Evolutionary conservation across 2,797 vertebrate genomes (phyloP).

Genomic region (Urosaurus nigricauda): DNA sequence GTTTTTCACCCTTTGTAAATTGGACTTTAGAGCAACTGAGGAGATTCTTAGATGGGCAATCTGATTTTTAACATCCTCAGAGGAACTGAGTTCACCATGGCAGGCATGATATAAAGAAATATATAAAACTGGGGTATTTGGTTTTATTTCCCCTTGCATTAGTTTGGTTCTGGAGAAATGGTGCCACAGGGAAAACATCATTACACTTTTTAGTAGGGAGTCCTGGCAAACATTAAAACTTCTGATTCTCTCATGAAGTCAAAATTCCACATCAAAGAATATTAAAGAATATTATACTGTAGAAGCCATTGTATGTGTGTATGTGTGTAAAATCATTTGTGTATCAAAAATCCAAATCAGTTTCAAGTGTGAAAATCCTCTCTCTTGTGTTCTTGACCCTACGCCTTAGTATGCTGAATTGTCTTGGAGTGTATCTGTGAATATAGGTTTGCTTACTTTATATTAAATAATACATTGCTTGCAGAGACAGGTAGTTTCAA

Average conservation of each 20-base stretch:
- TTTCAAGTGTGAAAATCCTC: constrained; percentile 61
- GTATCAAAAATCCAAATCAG: constrained; percentile 37
- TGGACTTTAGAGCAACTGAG: not conserved
- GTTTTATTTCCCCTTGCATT: not conserved
- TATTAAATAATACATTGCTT: constrained; percentile 59
- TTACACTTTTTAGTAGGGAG: not conserved
- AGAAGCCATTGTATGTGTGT: constrained; percentile 47
- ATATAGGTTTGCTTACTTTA: constrained; percentile 55
- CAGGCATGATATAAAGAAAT: not conserved
- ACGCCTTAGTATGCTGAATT: constrained; percentile 46
- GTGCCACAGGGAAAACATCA: not conserved
- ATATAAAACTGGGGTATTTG: not conserved
- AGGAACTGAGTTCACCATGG: not conserved
- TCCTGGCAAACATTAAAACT: not conserved
- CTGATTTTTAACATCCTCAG: not conserved
- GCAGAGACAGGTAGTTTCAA: constrained; percentile 60
- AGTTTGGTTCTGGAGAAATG: not conserved
- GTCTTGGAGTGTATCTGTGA: constrained; percentile 33
- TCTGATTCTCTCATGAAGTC: not conserved
- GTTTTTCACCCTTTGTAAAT: not conserved
- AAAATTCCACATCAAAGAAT: constrained; percentile 29
- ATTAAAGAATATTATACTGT: constrained; percentile 49
- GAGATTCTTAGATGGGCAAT: not conserved
- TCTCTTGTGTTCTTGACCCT: constrained; percentile 54
- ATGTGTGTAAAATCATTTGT: constrained; percentile 45